Evolutionary conservation across 2,797 vertebrate species (phyloP), one percentile per base, ranked within the genome.

Genomic region (Podarcis siculus): DNA sequence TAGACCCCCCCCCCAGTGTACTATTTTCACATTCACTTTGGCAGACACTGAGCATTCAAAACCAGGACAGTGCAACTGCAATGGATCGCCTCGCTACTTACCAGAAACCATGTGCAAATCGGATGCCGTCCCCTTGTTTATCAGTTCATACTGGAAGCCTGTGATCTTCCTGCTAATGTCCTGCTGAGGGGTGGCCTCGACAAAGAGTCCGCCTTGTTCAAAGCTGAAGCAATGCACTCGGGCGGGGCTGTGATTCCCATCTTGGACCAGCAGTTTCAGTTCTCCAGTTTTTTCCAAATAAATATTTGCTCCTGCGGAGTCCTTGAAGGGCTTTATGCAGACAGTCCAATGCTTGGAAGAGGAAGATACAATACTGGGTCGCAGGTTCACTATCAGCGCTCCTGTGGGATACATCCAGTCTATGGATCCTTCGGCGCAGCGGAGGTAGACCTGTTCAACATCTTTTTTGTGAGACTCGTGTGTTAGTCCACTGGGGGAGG

Each of bases 361-460:
- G 0, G 97, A 95, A 2, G 98, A 97, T 55, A 96, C 94, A n/a
- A 96, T 98, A 95, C 99, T 99, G 95, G 98, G 98, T 3, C 98
- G 95, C 82, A 99, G 97, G 97, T 99, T 99, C 96, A 99, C 97
- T 2, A 99, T 99, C 96, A 99, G 98, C 0, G 99, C 99, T 21
- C 99, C 99, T 0, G 98, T 99, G 19, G 99, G 99, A 94, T 99
- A 99, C 91, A 99, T 97, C 99, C 99, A 99, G 95, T 99, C 98
- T 94, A 99, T 97, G 0, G 97, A 96, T 10, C 99, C 99, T 82
- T 98, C 98, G 0, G 98, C 98, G 90, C 99, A 99, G 83, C 99
- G 98, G 87, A 99, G 97, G 96, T 99, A 99, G 93, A 99, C 98
- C 97, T 99, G 99, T 92, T 99, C 98, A 91, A 99, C 99, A 80